Percentiles rank a stretch among this genome's conserved stretches.
phyloP scores from a whole-genome alignment of 2,888 invertebrate species.

The Hypolimnas misippus region DNA sequence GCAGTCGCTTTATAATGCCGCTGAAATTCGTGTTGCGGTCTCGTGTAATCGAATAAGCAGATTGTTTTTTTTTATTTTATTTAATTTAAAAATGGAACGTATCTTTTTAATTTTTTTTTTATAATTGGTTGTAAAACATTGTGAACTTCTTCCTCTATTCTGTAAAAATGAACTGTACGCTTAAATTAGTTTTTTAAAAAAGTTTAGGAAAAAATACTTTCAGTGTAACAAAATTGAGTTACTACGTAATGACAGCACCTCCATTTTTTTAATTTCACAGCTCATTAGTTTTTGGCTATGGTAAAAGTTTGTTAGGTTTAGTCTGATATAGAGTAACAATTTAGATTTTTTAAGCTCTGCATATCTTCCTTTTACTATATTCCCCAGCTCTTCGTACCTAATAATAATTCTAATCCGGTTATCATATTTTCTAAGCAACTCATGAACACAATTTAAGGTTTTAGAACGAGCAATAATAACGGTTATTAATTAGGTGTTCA shows the following conservation, averaged over 20 bases:
- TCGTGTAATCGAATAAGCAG: constrained; percentile 21
- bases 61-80: not conserved
- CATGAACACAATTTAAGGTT: too few species aligned
- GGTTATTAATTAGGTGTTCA: too few species aligned
- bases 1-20: constrained; percentile 42
- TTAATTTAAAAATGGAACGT: not conserved
- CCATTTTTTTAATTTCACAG: not conserved
- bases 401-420: too few species aligned
- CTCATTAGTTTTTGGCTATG: not conserved
- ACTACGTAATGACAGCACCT: not conserved
- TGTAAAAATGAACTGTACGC: too few species aligned
- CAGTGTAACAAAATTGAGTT: not conserved
- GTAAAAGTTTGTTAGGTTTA: not conserved
- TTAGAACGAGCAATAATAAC: too few species aligned
- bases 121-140: not conserved
- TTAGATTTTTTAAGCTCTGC: not conserved
- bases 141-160: too few species aligned
- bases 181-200: too few species aligned
- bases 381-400: too few species aligned
- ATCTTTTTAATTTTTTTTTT: not conserved
- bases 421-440: too few species aligned
- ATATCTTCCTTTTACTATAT: too few species aligned
- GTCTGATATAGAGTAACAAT: not conserved
- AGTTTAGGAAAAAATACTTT: not conserved
- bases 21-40: constrained; percentile 46